These are phyloP conservation scores for Phenganax marumi DNA, from an alignment of 92 coral and sea anemone species.

Conservation along the genomic window DNA sequence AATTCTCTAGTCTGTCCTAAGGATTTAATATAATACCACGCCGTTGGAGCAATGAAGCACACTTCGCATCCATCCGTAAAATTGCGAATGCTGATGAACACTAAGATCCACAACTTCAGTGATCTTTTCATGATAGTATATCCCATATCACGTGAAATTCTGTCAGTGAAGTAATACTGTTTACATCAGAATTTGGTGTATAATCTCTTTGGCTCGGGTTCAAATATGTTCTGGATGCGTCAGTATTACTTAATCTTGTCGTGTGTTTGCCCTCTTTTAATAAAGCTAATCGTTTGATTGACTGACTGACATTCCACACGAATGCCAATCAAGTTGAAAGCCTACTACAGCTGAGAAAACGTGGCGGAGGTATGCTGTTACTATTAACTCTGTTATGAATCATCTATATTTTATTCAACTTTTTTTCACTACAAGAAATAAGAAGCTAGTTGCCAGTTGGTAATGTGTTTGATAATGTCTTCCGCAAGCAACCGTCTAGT, in stretches of 20 bases:
- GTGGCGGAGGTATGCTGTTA: conserved; percentile 12
- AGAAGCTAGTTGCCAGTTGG: conserved; percentile 65
- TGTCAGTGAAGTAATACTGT: no score
- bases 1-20: conserved; percentile 11
- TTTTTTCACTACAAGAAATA: conserved; percentile 49
- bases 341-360: conserved; percentile 12
- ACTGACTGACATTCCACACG: no score
- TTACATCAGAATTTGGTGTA: no score
- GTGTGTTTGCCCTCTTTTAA: background rate
- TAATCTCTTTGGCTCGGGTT: no score
- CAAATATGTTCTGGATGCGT: no score
- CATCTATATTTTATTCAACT: background rate
- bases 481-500: conserved; percentile 69
- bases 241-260: no score
- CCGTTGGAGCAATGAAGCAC: conserved; percentile 17
- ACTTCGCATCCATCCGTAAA: conserved; percentile 2
- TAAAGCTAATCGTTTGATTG: no score
- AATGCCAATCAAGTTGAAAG: no score
- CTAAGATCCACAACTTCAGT: background rate
- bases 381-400: background rate
- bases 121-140: background rate
- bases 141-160: no score
- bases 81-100: background rate
- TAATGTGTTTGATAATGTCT: conserved; percentile 79
- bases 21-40: conserved; percentile 30